phyloP scores from a whole-genome alignment of 1,140 invertebrate genomes.

The Philaenus spumarius region DNA sequence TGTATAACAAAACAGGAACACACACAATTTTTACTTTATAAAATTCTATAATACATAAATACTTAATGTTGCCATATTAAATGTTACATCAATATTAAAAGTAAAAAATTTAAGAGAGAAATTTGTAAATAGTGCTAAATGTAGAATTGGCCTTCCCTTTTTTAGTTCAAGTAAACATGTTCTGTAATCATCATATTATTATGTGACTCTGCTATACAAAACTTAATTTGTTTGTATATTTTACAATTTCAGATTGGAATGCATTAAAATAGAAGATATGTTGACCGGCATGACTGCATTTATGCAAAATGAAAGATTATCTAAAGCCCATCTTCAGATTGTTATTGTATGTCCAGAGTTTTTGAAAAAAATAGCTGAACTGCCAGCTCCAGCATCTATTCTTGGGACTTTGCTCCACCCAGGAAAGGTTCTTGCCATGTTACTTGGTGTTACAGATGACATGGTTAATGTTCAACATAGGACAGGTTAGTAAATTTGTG shows the following conservation, averaged over 20 bases:
- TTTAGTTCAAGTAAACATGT: background rate
- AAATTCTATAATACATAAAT: too few species aligned
- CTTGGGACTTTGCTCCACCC: slow-evolving; percentile 55
- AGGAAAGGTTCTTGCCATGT: slow-evolving; percentile 67
- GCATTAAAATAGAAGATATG: slow-evolving; percentile 64
- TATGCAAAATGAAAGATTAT: slow-evolving; percentile 42
- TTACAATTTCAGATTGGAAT: slow-evolving; percentile 60
- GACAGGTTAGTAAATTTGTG: slow-evolving; percentile 39
- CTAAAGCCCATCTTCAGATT: slow-evolving; percentile 51
- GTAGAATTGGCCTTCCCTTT: background rate
- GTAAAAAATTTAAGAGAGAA: too few species aligned
- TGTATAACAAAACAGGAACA: too few species aligned
- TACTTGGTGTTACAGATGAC: slow-evolving; percentile 62
- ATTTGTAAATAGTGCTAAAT: too few species aligned
- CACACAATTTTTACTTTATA: too few species aligned
- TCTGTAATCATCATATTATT: background rate
- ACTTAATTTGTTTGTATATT: background rate
- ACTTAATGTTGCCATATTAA: too few species aligned
- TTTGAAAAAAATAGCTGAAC: slow-evolving; percentile 47
- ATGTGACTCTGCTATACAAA: background rate
- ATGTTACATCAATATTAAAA: too few species aligned
- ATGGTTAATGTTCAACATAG: slow-evolving; percentile 54
- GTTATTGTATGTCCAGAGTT: slow-evolving; percentile 70
- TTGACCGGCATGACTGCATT: slow-evolving; percentile 45
- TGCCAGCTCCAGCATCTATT: slow-evolving; percentile 39